Evolutionary conservation across 2,797 vertebrate genomes (phyloP).

Genomic region (Harpagifer antarcticus): DNA sequence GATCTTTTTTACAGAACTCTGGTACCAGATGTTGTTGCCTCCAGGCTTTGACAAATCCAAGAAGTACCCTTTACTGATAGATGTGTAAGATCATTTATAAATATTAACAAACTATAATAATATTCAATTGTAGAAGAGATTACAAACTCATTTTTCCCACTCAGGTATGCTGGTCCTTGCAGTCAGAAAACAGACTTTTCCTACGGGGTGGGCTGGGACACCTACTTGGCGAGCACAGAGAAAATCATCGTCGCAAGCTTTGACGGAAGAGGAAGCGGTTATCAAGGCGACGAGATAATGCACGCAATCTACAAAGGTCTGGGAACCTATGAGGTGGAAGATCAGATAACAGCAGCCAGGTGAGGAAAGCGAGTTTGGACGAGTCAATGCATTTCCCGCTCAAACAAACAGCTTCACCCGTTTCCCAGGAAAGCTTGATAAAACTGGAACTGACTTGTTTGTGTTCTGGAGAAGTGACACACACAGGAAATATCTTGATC

Average conservation of each 20-base stretch:
- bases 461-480: conserved; percentile 5
- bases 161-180: conserved; percentile 94
- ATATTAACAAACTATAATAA: too few species aligned
- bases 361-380: conserved; percentile 68
- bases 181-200: conserved; percentile 91
- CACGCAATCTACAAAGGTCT: conserved; percentile 92
- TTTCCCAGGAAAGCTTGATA: conserved; percentile 7
- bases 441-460: conserved; percentile 43
- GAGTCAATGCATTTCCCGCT: conserved; percentile 27
- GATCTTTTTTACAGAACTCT: conserved; percentile 86
- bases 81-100: conserved; percentile 90
- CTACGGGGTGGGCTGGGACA: conserved; percentile 91
- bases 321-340: conserved; percentile 95
- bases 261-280: conserved; percentile 97
- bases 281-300: conserved; percentile 94
- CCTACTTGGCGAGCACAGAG: conserved; percentile 95
- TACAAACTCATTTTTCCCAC: not conserved
- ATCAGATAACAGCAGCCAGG: conserved; percentile 95
- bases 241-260: conserved; percentile 96
- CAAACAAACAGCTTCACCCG: conserved; percentile 45
- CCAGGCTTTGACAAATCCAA: conserved; percentile 91
- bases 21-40: conserved; percentile 96
- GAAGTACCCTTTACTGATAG: conserved; percentile 95
- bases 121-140: not conserved
- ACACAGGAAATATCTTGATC: conserved; percentile 8